Evolutionary conservation across 2,113 vertebrate species (phyloP).

Genomic region (Trogon melanurus): DNA sequence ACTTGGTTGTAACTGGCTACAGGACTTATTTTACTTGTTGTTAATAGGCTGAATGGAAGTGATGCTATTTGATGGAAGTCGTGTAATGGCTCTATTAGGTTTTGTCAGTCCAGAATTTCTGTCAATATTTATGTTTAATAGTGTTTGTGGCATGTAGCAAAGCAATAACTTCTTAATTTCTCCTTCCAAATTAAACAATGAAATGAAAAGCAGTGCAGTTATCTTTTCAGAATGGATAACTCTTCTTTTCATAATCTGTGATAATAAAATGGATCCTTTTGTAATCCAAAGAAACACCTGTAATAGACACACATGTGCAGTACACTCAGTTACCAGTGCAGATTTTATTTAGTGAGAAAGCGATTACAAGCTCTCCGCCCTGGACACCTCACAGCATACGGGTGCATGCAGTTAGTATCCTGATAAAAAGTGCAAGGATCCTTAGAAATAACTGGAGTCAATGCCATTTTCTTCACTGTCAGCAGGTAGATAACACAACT

Average conservation of each 20-base stretch:
- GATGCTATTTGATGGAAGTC: neutral
- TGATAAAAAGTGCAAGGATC: neutral
- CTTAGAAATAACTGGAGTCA: neutral
- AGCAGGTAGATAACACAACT: neutral
- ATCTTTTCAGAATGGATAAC: neutral
- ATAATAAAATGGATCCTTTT: neutral
- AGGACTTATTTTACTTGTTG: neutral
- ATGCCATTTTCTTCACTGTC: neutral
- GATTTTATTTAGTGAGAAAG: neutral
- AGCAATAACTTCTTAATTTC: neutral
- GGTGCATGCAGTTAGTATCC: neutral
- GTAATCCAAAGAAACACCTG: neutral
- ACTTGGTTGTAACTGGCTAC: neutral
- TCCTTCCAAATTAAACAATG: neutral
- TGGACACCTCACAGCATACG: neutral
- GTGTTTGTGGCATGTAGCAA: neutral
- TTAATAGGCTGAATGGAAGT: neutral
- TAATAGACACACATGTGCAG: neutral
- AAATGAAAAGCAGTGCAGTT: neutral
- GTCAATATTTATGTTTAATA: neutral
- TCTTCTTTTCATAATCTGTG: neutral
- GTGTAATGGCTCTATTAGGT: neutral
- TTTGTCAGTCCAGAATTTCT: neutral
- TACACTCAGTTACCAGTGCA: neutral
- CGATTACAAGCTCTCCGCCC: rapidly evolving